phyloP scores from a whole-genome alignment of 2,113 vertebrate genomes.

The Gasterosteus nipponicus region DNA sequence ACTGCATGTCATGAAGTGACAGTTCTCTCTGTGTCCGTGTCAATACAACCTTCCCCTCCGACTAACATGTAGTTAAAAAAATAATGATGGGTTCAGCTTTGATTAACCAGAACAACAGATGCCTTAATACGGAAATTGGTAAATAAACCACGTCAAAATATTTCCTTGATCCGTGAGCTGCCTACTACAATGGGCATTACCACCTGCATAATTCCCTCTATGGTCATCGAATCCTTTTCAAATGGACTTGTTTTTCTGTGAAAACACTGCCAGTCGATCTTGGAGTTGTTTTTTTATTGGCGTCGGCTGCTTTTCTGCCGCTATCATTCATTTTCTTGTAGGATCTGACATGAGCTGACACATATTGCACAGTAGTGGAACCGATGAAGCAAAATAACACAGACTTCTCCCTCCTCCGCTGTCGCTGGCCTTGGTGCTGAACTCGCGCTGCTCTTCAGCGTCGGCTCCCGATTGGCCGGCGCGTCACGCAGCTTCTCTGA shows the following conservation, averaged over 20 bases:
- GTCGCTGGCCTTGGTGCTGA: slow-evolving; percentile 44
- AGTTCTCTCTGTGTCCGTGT: too few relatives aligned
- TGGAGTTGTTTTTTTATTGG: neutral
- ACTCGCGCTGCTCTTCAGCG: slow-evolving; percentile 15
- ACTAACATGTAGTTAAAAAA: neutral
- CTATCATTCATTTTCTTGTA: slow-evolving; percentile 8
- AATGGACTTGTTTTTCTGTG: neutral
- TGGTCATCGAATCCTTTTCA: too few relatives aligned
- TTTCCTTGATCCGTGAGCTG: neutral
- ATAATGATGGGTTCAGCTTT: neutral
- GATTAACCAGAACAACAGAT: neutral
- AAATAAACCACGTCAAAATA: neutral
- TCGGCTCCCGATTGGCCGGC: slow-evolving; percentile 2
- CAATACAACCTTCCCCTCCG: neutral
- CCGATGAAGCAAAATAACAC: neutral
- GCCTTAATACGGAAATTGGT: neutral
- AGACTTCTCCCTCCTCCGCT: neutral
- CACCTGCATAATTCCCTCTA: neutral
- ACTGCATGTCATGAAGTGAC: too few relatives aligned
- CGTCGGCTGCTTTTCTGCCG: neutral
- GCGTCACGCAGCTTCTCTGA: slow-evolving; percentile 15
- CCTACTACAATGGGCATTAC: neutral
- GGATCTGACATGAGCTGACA: neutral
- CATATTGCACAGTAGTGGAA: neutral
- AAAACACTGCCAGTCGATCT: neutral